Percentiles rank a stretch among this genome's conserved stretches.
These are phyloP conservation scores for Hemichromis elongatus DNA, from an alignment of 2,113 vertebrate genomes.

Conservation along the genomic window DNA sequence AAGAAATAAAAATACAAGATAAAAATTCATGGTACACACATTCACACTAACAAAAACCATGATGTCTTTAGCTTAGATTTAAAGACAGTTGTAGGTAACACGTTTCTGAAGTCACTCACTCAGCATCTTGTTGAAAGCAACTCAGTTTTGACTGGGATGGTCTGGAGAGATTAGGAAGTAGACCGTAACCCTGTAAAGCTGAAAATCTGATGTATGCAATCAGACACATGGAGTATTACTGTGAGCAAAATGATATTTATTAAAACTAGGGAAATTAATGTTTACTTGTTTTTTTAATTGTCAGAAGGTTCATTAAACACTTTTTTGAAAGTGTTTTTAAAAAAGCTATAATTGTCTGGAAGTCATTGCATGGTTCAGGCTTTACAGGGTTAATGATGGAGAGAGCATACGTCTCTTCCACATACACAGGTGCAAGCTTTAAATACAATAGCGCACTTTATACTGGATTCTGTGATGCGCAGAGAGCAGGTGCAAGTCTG, in stretches of 20 bases:
- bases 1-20: background rate
- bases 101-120: background rate
- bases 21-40: background rate
- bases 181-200: background rate
- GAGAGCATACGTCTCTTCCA: background rate
- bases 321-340: background rate
- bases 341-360: background rate
- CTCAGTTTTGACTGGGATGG: rapidly evolving
- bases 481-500: background rate
- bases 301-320: background rate
- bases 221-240: background rate
- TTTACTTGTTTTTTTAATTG: background rate
- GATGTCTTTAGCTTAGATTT: background rate
- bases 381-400: background rate
- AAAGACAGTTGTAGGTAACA: rapidly evolving
- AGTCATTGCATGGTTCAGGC: background rate
- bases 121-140: background rate
- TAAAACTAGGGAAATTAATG: background rate
- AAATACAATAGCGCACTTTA: background rate
- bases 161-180: background rate
- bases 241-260: background rate
- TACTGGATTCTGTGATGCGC: background rate
- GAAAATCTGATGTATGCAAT: background rate
- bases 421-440: background rate
- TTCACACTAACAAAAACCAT: background rate